Conservation (phyloP, 2,888 invertebrate species). For the Drosophila subquinaria region DNA sequence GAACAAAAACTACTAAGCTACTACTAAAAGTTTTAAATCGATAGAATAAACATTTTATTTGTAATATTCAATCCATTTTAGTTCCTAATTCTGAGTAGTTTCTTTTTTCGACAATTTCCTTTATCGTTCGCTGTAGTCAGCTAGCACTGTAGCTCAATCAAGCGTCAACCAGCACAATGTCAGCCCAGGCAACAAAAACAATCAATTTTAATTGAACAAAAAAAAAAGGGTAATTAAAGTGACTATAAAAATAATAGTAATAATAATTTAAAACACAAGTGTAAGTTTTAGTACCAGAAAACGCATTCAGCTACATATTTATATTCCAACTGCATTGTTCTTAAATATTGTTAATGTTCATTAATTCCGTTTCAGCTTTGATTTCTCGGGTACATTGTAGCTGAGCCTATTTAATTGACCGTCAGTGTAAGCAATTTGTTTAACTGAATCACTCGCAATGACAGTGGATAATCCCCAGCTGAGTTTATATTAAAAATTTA, state of each 20-base stretch:
- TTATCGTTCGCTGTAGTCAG: not conserved
- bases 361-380: conserved; percentile 7
- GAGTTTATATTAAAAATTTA: conserved; percentile 2
- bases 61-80: too few relatives aligned
- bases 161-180: not conserved
- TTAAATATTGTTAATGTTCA: conserved; percentile 13
- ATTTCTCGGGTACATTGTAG: not conserved
- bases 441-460: conserved; percentile 13
- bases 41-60: too few relatives aligned
- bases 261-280: conserved; percentile 8
- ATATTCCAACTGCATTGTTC: conserved; percentile 9
- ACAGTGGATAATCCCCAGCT: conserved; percentile 2
- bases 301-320: conserved; percentile 5
- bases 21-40: too few relatives aligned
- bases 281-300: conserved; percentile 2
- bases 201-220: conserved; percentile 36
- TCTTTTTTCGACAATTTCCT: not conserved
- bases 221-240: conserved; percentile 10
- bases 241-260: conserved; percentile 3
- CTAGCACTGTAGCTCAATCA: conserved; percentile 7
- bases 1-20: too few relatives aligned
- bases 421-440: conserved; percentile 27
- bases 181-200: conserved; percentile 13
- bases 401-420: conserved; percentile 17
- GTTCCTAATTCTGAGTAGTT: too few relatives aligned